phyloP scores from a whole-genome alignment of 53 echinoderm and acorn worm genomes.

The Patiria pectinifera region DNA sequence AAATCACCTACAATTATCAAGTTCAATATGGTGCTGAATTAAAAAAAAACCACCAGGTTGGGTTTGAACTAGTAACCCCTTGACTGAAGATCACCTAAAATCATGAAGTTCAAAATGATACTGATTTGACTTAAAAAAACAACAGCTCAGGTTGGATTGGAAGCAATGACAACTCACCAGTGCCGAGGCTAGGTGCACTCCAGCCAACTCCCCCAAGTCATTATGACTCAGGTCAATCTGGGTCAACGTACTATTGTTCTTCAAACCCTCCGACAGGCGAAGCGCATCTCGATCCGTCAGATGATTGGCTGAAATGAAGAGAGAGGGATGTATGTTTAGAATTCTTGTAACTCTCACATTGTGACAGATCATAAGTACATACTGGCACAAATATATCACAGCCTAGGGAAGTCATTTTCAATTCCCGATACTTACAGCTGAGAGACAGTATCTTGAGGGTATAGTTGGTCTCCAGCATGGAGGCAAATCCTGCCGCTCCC shows the following conservation, averaged over 20 bases:
- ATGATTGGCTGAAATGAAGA: conserved; percentile 76
- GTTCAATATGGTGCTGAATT: no score
- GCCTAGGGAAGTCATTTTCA: neutral
- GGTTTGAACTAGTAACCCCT: no score
- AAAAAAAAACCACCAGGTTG: no score
- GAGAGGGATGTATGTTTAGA: neutral
- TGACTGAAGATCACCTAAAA: no score
- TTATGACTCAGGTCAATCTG: conserved; percentile 92
- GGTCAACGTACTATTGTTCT: conserved; percentile 87
- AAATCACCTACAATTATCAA: no score
- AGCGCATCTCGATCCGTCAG: conserved; percentile 86
- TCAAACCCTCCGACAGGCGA: conserved; percentile 77
- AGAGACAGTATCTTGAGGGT: conserved; percentile 86
- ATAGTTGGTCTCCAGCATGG: conserved; percentile 93
- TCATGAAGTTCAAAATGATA: no score
- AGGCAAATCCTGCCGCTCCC: conserved; percentile 75
- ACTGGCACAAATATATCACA: no score
- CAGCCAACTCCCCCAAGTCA: conserved; percentile 91
- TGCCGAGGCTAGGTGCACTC: conserved; percentile 79
- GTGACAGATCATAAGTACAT: no score
- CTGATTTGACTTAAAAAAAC: no score
- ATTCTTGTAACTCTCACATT: no score
- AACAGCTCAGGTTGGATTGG: no score
- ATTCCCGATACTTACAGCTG: conserved; percentile 55
- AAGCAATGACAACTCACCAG: conserved; percentile 67